Base-by-base conservation (phyloP, 2,113 vertebrate genomes). In the Halcyon senegalensis region DNA sequence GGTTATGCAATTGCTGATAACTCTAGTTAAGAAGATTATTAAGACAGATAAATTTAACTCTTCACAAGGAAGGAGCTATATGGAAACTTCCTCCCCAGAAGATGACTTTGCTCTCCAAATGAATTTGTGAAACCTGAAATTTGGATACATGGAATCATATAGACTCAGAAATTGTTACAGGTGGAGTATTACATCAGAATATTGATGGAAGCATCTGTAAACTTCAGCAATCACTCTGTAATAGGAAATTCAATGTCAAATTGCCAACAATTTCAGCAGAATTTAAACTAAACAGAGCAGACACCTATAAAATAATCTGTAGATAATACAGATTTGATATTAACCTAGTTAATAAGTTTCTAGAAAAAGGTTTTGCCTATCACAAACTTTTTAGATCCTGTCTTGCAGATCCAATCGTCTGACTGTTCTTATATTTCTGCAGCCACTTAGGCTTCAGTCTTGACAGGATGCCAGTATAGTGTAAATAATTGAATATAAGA, bases 31-130 rank as follows among this genome's bases (percentile, higher is more conserved):
- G 30, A 69, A 64, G 17, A 58, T 41, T 68, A 37, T 56, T 56
- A 64, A 76, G 33, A 74, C 9, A 77, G n/a, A 27, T 39, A 80
- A 86, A 68, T 5, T 28, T 67, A 74, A 62, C 4, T 14, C 1
- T 62, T 84, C 24, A 28, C 5, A 33, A 31, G 10, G 5, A 87
- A 60, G n/a, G 30, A 91, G 10, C 1, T 14, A 67, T 31, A 19
- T 0, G 0, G 33, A 67, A 55, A 48, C 4, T 27, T 67, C 11
- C 23, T 46, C 5, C 5, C 7, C 11, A 5, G 10, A 74, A 81
- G 5, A 1, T 3, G 31, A 4, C 5, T 50, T 31, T 69, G 5
- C 6, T 81, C 19, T n/a, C 7, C 17, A 81, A 43, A 41, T 3
- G 28, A 17, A 30, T 58, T 69, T 58, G 3, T 58, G 27, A 90